These are phyloP conservation scores for Menura novaehollandiae DNA, from an alignment of 2,113 vertebrate genomes.

Conservation along the genomic window DNA sequence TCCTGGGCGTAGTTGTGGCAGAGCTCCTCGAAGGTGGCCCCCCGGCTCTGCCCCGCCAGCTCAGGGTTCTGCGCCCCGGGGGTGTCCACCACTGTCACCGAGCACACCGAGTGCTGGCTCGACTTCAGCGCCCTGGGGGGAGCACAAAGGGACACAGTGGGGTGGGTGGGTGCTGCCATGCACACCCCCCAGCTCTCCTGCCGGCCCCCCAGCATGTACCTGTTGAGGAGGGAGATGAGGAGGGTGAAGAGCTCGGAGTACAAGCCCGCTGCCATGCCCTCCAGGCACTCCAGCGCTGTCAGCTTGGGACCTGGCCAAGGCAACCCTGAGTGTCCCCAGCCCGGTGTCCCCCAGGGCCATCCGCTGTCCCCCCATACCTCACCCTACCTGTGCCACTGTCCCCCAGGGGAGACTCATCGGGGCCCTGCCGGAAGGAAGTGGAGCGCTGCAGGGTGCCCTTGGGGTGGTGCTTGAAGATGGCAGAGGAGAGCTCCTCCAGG, in stretches of 20 bases:
- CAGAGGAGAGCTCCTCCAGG: slow-evolving; percentile 92
- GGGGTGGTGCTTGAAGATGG: slow-evolving; percentile 92
- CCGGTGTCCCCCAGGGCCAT: fast-evolving
- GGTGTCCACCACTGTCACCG: slow-evolving; percentile 93
- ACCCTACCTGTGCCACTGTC: slow-evolving; percentile 46
- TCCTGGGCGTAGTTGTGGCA: slow-evolving; percentile 98
- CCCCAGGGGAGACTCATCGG: slow-evolving; percentile 64
- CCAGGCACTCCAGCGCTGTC: slow-evolving; percentile 91
- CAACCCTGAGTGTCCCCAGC: not conserved
- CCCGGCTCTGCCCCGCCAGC: slow-evolving; percentile 78
- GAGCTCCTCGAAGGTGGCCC: slow-evolving; percentile 94
- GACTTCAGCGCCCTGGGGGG: slow-evolving; percentile 89
- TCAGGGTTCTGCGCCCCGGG: slow-evolving; percentile 94
- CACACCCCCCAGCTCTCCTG: fast-evolving
- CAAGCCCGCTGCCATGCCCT: slow-evolving; percentile 90
- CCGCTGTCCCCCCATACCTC: fast-evolving
- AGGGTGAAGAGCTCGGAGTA: slow-evolving; percentile 94
- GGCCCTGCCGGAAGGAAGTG: slow-evolving; percentile 90
- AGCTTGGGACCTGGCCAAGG: slow-evolving; percentile 80
- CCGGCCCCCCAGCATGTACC: slow-evolving; percentile 49
- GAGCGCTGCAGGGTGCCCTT: slow-evolving; percentile 87
- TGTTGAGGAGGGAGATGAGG: slow-evolving; percentile 92
- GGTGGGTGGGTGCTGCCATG: not conserved
- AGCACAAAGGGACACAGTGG: not conserved
- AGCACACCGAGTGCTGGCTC: slow-evolving; percentile 92